Evolutionary conservation across 2,113 vertebrate genomes (phyloP).

Genomic region (Noctilio leporinus): DNA sequence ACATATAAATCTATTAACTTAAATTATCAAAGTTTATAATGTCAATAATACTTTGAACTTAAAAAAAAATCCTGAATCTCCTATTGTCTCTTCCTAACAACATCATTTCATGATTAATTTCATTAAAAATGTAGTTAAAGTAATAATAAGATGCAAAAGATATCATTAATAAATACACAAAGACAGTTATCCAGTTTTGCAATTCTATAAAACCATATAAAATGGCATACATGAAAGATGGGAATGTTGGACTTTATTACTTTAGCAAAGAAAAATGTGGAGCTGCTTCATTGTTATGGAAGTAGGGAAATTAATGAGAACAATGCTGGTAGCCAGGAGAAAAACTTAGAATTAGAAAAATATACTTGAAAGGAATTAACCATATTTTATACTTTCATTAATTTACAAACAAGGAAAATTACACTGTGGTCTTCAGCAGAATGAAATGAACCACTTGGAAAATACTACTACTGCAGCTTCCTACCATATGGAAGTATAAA

Average conservation of each 20-base stretch:
- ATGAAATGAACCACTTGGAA: background rate
- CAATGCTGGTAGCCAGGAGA: background rate
- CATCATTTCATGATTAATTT: background rate
- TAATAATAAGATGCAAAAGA: background rate
- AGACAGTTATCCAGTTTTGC: background rate
- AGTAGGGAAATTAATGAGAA: background rate
- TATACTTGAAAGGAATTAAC: background rate
- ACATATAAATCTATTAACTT: background rate
- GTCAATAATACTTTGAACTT: background rate
- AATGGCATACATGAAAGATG: background rate
- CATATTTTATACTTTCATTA: background rate
- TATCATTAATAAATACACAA: background rate
- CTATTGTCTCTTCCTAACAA: background rate
- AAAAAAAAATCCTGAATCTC: background rate
- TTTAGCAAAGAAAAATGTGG: background rate
- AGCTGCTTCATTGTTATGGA: background rate
- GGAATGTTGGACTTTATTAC: background rate
- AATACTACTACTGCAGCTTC: slow-evolving; percentile 5
- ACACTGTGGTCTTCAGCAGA: background rate
- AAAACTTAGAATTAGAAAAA: background rate
- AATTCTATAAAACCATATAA: background rate
- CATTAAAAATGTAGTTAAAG: background rate
- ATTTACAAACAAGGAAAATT: slow-evolving; percentile 13
- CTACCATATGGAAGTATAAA: background rate
- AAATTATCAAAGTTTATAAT: background rate